These are phyloP conservation scores for Diaperis boleti DNA, from an alignment of 2,888 invertebrate genomes.

Conservation along the genomic window DNA sequence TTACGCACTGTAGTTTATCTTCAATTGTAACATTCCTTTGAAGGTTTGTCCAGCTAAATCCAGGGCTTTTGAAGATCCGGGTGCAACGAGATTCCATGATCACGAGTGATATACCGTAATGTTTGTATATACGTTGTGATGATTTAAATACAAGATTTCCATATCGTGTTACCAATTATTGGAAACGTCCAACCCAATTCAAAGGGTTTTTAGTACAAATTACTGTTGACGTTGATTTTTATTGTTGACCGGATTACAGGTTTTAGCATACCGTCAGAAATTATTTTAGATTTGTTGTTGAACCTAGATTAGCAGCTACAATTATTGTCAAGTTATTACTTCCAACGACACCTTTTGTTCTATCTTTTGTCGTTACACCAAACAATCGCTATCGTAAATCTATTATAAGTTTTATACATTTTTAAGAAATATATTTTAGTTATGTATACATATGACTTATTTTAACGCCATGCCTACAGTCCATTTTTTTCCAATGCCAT, in stretches of 20 bases:
- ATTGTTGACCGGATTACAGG: no score
- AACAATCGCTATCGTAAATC: not conserved
- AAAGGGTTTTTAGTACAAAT: conserved; percentile 25
- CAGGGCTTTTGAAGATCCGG: conserved; percentile 74
- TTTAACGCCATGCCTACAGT: not conserved
- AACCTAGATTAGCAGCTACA: no score
- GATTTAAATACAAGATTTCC: conserved; percentile 3
- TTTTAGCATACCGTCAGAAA: no score
- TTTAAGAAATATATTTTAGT: conserved; percentile 23
- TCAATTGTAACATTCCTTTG: conserved; percentile 55
- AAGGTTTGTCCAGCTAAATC: conserved; percentile 75
- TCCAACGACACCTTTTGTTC: no score
- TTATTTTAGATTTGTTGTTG: no score
- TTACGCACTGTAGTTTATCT: conserved; percentile 46
- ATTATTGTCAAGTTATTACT: no score
- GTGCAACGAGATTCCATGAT: conserved; percentile 60
- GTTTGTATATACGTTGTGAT: conserved; percentile 5
- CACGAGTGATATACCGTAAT: conserved; percentile 54
- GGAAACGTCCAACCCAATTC: no score
- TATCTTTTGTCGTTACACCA: not conserved
- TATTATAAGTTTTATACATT: conserved; percentile 23
- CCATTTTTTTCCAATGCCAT: not conserved
- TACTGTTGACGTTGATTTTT: no score
- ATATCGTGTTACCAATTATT: not conserved
- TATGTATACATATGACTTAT: not conserved